Percentiles rank a stretch among this genome's conserved stretches.
These are phyloP conservation scores for Rotaria magnacalcarata DNA, from an alignment of 2,888 invertebrate species.

Conservation along the genomic window DNA sequence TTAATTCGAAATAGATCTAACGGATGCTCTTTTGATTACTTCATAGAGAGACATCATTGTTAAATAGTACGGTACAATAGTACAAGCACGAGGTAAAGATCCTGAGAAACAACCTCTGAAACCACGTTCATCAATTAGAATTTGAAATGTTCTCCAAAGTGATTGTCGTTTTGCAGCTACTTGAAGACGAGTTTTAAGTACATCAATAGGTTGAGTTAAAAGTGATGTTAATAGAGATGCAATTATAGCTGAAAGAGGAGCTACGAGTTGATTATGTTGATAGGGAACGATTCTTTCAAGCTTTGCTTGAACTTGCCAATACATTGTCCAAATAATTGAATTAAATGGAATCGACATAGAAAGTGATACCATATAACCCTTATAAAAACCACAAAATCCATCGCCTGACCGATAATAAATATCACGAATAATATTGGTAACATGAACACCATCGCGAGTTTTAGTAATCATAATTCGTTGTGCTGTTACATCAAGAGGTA, in stretches of 20 bases:
- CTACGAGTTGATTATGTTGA: neutral
- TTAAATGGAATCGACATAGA: neutral
- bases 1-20: no score
- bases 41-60: neutral
- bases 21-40: no score
- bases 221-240: neutral
- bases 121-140: neutral
- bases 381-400: neutral
- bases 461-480: neutral
- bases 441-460: neutral
- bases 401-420: neutral
- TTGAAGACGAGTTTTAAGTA: conserved; percentile 8
- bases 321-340: neutral
- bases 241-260: neutral
- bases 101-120: neutral
- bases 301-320: neutral
- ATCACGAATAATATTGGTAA: neutral
- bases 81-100: neutral
- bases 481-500: neutral
- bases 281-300: neutral
- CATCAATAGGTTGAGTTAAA: conserved; percentile 22
- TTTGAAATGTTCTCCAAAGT: neutral
- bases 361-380: neutral
- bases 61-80: neutral
- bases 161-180: neutral